Evolutionary conservation across 1,140 invertebrate species (phyloP), one percentile per base, ranked within the genome.

Genomic region (Drosophila parabipectinata): DNA sequence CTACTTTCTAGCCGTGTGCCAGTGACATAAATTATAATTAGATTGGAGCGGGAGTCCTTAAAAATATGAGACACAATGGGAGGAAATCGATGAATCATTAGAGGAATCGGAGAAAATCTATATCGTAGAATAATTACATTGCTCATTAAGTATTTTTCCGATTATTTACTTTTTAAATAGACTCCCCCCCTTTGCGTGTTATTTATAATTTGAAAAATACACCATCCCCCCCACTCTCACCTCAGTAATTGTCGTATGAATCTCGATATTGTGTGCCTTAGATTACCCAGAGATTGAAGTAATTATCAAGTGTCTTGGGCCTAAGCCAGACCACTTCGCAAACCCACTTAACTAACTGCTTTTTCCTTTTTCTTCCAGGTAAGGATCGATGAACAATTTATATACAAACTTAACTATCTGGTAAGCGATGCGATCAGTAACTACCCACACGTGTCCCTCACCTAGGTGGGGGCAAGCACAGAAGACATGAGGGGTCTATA

Each of bases 371-470:
- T 72, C 18, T 91, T 91, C 21, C 87, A 91, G 90, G 90, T 91
- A 91, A 91, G 90, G 81, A 90, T 91, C 56, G 83, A 91, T 82
- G 85, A 91, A 90, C 79, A 91, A 79, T 79, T 78, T 82, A 71
- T 91, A 26, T 91, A 88, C 90, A 91, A 90, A 71, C 72, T 90
- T 45, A 90, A 91, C 80, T 76, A 89, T 90, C 85, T 91, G 90
- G 90, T 91, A 91, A 91, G 90, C 83, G 51, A 39, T 44, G 52
- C 32, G 4, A 68, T 39, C 12, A 30, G 14, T 15, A 14, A 30
- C 12, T n/a, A 45, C 68, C n/a, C 52, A 66, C 21, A 64, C 26
- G 21, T 39, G 10, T 30, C 5, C 24, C 14, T 18, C 21, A 26
- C n/a, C 12, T 14, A 44, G 44, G 44, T 14, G 15, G 6, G 14